Conservation (phyloP, 2,113 vertebrate species). For the Pristiophorus japonicus region DNA sequence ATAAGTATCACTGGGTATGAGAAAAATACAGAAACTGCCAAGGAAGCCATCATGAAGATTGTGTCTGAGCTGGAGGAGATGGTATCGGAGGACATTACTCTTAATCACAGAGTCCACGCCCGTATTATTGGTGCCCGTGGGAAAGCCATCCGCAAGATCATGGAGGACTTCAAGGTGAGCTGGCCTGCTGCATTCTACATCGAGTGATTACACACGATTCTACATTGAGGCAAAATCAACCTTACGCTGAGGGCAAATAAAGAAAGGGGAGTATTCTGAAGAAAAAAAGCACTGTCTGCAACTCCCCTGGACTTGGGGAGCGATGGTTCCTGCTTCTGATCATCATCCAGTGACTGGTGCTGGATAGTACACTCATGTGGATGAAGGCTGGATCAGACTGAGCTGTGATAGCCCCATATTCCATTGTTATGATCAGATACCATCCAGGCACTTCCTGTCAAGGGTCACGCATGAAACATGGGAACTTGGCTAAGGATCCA, state of each 20-base stretch:
- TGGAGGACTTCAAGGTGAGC: conserved; percentile 96
- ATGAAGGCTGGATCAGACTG: not conserved
- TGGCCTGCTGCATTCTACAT: not conserved
- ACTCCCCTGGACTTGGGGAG: too few species aligned
- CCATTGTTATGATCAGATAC: not conserved
- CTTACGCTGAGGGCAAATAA: not conserved
- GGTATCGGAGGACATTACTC: conserved; percentile 84
- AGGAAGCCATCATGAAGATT: conserved; percentile 82
- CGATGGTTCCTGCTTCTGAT: too few species aligned
- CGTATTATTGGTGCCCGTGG: conserved; percentile 92
- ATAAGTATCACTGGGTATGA: conserved; percentile 96
- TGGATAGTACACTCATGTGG: not conserved
- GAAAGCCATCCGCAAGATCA: conserved; percentile 94
- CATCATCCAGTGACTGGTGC: not conserved
- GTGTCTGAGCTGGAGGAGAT: conserved; percentile 92
- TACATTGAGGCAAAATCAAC: not conserved
- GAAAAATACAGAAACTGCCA: conserved; percentile 82
- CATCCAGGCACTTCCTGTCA: not conserved
- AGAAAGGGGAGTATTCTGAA: not conserved
- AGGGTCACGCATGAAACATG: not conserved
- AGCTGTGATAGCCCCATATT: not conserved
- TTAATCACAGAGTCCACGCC: conserved; percentile 90
- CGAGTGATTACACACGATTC: not conserved
- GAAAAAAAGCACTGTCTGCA: too few species aligned
- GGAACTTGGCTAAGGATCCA: not conserved